Evolutionary conservation across 2,113 vertebrate species (phyloP), one percentile per base, ranked within the genome.

Genomic region (Pelvicachromis taeniatus): DNA sequence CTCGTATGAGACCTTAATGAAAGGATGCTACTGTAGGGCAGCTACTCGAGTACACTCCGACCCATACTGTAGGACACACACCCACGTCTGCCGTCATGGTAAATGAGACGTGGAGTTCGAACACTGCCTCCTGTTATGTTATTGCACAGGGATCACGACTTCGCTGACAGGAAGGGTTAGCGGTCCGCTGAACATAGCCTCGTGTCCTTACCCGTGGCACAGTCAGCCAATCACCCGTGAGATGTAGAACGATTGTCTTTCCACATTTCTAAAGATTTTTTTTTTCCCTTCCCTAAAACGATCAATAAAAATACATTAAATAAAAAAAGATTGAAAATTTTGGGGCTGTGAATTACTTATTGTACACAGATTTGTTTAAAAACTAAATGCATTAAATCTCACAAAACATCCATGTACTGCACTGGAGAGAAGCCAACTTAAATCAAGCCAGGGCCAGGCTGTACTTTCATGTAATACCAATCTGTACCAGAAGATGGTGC

Each of bases 91-190:
- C 42, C 50, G 42, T 50, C 6, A 75, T 48, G 45, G 13, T 75
- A 75, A 63, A 79, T 87, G 85, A 86, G 68, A 89, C 26, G 21
- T 54, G 82, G 70, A 79, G 80, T 77, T 48, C 19, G 53, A 79
- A 80, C 77, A 70, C 13, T 70, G 38, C 54, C 81, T 81, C 5
- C 1, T 78, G 86, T 88, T 75, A 77, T 45, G 91, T 85, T 88
- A 85, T 78, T 83, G 86, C 86, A 77, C 54, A 80, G 85, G 63
- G 85, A 55, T 5, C 23, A 9, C 0, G 33, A 58, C 61, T 70
- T 82, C 78, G 85, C 56, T 86, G 87, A 89, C 85, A 85, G 9
- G 80, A 77, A 14, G 86, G 63, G 58, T 12, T 73, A 83, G 77
- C 70, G 55, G 78, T 82, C 79, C 26, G 77, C 31, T 78, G 75